These are phyloP conservation scores for Marasmarcha lunaedactyla DNA, from an alignment of 2,888 invertebrate species.

Conservation along the genomic window DNA sequence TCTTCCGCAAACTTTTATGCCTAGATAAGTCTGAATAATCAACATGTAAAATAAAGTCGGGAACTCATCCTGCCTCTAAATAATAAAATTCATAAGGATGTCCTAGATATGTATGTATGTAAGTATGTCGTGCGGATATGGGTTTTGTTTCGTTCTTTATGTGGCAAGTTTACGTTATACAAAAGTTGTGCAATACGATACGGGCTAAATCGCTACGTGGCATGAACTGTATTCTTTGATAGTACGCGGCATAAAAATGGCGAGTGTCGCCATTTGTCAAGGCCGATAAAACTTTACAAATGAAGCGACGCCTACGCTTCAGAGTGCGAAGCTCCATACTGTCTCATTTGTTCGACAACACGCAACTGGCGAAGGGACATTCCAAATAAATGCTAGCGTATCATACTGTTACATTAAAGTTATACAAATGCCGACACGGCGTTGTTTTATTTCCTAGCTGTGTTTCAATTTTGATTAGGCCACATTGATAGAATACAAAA, in stretches of 20 bases:
- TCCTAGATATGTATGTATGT: too few species aligned
- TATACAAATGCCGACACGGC: background rate
- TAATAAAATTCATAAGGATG: conserved; percentile 10
- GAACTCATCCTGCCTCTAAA: conserved; percentile 14
- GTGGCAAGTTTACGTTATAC: conserved; percentile 4
- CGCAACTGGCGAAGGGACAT: conserved; percentile 41
- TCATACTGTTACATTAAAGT: conserved; percentile 26
- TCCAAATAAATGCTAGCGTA: conserved; percentile 39
- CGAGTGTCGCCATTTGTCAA: conserved; percentile 51
- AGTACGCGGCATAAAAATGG: conserved; percentile 48
- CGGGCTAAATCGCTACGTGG: conserved; percentile 21
- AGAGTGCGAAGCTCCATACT: conserved; percentile 30
- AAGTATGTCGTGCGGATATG: too few species aligned
- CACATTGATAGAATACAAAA: conserved; percentile 22
- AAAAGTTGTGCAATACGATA: conserved; percentile 17
- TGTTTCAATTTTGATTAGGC: conserved; percentile 12
- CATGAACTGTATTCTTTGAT: conserved; percentile 35
- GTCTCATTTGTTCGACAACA: conserved; percentile 41
- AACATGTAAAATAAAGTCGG: conserved; percentile 40
- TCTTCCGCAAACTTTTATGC: conserved; percentile 57
- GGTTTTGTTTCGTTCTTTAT: too few species aligned
- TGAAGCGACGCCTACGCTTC: conserved; percentile 47
- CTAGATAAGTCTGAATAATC: conserved; percentile 55
- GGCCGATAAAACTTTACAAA: conserved; percentile 59
- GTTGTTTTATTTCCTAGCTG: background rate